Evolutionary conservation across 2,113 vertebrate species (phyloP).

Genomic region (Petroica traversi): DNA sequence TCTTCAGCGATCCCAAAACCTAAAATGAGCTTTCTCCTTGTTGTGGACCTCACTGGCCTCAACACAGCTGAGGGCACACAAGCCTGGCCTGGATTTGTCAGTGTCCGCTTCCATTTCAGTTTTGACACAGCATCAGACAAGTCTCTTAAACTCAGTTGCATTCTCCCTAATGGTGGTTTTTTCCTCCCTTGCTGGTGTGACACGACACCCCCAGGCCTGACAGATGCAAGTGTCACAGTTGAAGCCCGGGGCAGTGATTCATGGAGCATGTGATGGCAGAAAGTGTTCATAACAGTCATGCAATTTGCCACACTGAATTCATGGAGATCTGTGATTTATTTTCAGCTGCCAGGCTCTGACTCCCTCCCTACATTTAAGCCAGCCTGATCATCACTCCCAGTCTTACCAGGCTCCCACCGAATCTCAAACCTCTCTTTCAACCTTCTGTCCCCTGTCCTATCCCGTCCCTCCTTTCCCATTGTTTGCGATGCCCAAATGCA

Average conservation of each 20-base stretch:
- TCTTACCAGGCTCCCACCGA: background rate
- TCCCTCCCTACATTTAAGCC: background rate
- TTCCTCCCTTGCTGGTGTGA: background rate
- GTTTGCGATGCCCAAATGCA: fast-evolving
- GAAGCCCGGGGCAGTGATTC: background rate
- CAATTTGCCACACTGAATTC: background rate
- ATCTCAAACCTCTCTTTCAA: background rate
- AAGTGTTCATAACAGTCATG: background rate
- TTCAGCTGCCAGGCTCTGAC: background rate
- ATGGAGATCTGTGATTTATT: background rate
- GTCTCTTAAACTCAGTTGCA: background rate
- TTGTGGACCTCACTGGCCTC: background rate
- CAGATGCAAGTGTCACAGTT: background rate
- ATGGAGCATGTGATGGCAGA: background rate
- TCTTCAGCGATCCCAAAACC: background rate
- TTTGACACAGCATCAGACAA: background rate
- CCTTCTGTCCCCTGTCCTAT: background rate
- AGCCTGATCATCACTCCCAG: background rate
- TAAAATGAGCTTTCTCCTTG: background rate
- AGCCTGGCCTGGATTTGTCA: background rate
- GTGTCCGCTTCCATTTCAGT: fast-evolving
- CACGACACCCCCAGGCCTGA: background rate
- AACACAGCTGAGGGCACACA: background rate
- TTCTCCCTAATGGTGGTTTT: background rate
- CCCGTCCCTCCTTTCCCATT: background rate